These are phyloP conservation scores for Nyctereutes procyonoides DNA, from an alignment of 2,113 vertebrate species.

Conservation along the genomic window DNA sequence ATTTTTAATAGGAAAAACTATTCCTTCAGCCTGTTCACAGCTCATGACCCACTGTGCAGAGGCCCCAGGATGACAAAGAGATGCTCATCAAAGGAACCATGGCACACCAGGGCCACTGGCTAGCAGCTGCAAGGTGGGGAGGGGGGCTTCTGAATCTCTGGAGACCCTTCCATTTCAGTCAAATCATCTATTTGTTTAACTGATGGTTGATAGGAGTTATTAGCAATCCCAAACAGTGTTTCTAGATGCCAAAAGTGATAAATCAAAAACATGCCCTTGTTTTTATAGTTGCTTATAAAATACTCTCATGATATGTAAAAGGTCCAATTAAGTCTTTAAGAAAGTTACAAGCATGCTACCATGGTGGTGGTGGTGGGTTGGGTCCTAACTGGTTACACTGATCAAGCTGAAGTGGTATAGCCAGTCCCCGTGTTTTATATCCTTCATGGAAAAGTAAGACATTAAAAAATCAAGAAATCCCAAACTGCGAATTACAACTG, in stretches of 20 bases:
- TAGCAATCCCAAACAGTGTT: neutral
- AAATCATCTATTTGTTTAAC: neutral
- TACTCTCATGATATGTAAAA: neutral
- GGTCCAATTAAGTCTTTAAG: neutral
- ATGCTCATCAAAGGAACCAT: rapidly evolving
- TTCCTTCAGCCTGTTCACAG: neutral
- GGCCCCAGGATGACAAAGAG: neutral
- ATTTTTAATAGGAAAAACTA: neutral
- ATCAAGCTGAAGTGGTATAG: neutral
- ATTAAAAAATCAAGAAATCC: neutral
- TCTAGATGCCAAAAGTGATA: neutral
- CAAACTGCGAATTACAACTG: neutral
- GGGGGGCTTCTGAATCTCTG: rapidly evolving
- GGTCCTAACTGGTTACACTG: neutral
- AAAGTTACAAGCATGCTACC: neutral
- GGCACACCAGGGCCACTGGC: no score
- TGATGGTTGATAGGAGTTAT: neutral
- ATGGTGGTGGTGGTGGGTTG: neutral
- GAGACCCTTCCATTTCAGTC: neutral
- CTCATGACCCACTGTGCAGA: no score
- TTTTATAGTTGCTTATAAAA: neutral
- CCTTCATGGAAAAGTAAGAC: neutral
- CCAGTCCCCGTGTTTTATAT: neutral
- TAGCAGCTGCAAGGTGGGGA: no score
- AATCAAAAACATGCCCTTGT: neutral